These are phyloP conservation scores for Pelmatolapia mariae DNA, from an alignment of 2,113 vertebrate genomes.

Conservation along the genomic window DNA sequence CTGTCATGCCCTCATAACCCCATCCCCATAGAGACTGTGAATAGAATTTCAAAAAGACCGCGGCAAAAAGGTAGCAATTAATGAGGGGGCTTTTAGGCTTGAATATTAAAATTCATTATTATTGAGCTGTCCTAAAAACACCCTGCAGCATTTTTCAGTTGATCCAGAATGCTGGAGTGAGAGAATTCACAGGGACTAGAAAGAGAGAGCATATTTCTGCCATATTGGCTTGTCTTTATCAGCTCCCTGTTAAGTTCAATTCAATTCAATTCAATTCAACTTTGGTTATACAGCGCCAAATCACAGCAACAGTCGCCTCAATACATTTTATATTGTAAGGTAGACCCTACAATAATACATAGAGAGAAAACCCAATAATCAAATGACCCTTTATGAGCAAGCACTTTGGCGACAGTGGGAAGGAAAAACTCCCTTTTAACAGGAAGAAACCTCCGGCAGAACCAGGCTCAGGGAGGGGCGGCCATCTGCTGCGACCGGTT, in stretches of 20 bases:
- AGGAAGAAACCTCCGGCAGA: neutral
- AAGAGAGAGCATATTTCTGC: neutral
- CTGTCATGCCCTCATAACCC: neutral
- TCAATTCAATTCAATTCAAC: neutral
- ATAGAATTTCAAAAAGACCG: neutral
- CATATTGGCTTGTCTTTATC: neutral
- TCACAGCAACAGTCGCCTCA: neutral
- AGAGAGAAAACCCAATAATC: neutral
- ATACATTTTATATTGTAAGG: neutral
- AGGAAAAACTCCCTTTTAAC: neutral
- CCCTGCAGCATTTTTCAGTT: neutral
- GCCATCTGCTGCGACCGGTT: neutral
- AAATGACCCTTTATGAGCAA: neutral
- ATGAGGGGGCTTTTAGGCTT: neutral
- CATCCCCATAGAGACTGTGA: neutral
- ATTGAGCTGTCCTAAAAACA: neutral
- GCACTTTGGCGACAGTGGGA: neutral
- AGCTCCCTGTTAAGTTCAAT: neutral
- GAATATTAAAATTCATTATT: neutral
- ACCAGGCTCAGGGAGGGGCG: neutral
- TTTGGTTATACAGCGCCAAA: neutral
- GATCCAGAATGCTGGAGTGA: neutral
- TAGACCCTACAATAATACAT: neutral
- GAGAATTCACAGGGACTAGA: neutral
- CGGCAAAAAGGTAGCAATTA: neutral